phyloP scores from a whole-genome alignment of 92 coral and sea anemone genomes.

The Porites evermanni region DNA sequence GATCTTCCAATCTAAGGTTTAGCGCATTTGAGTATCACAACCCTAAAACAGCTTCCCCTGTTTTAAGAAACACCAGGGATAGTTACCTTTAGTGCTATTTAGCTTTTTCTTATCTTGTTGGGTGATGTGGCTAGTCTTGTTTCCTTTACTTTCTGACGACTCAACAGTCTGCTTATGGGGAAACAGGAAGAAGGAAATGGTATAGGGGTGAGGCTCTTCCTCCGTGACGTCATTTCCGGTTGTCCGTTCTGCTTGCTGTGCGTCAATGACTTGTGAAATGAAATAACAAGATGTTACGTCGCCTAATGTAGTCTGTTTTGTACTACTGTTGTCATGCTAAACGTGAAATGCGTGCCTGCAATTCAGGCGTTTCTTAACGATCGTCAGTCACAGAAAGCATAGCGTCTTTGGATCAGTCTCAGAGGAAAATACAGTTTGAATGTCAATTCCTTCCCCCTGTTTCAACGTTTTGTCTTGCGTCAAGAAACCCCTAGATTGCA shows the following conservation, averaged over 20 bases:
- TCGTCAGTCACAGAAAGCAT: background rate
- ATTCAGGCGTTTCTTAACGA: conserved; percentile 20
- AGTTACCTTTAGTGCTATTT: conserved; percentile 49
- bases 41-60: too few species aligned
- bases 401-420: background rate
- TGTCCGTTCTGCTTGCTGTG: conserved; percentile 66
- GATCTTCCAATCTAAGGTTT: too few species aligned
- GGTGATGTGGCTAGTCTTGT: conserved; percentile 67
- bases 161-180: conserved; percentile 80
- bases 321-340: conserved; percentile 1
- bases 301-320: background rate
- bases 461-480: background rate
- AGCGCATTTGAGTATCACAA: too few species aligned
- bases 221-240: conserved; percentile 76
- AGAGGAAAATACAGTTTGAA: conserved; percentile 8
- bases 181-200: conserved; percentile 97
- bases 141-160: conserved; percentile 62
- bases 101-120: conserved; percentile 58
- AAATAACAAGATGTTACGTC: conserved; percentile 38
- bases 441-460: background rate
- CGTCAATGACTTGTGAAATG: conserved; percentile 53
- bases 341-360: background rate
- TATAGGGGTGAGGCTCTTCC: conserved; percentile 98
- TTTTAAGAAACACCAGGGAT: background rate
- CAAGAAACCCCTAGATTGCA: background rate